Conservation (phyloP, 2,797 vertebrate genomes). For the Sebastes cheni region DNA sequence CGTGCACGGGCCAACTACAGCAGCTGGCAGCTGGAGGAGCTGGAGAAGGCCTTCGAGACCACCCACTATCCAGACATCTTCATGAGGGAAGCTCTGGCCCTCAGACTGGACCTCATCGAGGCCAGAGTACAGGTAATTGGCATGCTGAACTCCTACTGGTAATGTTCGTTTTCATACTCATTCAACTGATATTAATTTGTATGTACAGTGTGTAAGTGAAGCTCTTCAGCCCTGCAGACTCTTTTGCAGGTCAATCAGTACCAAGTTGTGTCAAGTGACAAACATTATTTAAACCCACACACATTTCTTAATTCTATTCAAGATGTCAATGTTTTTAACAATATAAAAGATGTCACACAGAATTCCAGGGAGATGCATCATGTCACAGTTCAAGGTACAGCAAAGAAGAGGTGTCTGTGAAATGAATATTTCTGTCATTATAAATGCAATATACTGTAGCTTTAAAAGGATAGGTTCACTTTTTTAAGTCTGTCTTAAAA, state of each 20-base stretch:
- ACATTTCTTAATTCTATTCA: neutral
- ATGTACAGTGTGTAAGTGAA: neutral
- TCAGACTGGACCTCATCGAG: conserved; percentile 88
- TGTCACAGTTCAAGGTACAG: neutral
- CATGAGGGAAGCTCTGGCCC: conserved; percentile 88
- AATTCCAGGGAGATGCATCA: neutral
- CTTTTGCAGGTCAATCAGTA: neutral
- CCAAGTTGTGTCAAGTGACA: neutral
- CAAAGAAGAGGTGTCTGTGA: neutral
- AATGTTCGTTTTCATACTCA: neutral
- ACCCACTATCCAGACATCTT: conserved; percentile 90
- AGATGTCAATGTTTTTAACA: neutral
- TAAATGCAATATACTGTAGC: neutral
- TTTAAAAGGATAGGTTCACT: neutral
- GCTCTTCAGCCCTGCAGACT: neutral
- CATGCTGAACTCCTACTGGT: neutral
- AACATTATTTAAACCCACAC: neutral
- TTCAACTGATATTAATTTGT: neutral
- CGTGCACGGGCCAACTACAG: conserved; percentile 90
- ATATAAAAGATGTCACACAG: neutral
- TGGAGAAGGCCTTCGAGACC: conserved; percentile 87
- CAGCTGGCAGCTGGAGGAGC: conserved; percentile 91
- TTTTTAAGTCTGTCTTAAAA: neutral
- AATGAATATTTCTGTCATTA: neutral
- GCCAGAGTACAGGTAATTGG: conserved; percentile 85